Percentiles rank a stretch among this genome's conserved stretches.
These are phyloP conservation scores for Amniataba percoides DNA, from an alignment of 2,797 vertebrate species.

Conservation along the genomic window DNA sequence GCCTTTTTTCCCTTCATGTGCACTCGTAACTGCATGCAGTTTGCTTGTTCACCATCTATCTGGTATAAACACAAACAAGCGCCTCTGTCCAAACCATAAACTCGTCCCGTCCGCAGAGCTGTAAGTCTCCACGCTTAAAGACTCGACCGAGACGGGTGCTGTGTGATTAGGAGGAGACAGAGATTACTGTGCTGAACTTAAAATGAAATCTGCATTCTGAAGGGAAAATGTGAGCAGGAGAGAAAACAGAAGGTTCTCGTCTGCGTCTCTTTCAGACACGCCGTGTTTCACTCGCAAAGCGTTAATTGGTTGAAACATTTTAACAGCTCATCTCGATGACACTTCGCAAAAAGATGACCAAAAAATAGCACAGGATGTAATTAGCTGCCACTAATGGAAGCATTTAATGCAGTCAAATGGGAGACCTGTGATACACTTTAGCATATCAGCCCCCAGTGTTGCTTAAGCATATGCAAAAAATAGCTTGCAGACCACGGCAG, in stretches of 20 bases:
- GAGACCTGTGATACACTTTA: too few species aligned
- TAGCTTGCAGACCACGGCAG: background rate
- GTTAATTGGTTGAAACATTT: background rate
- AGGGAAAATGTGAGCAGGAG: conserved; percentile 10
- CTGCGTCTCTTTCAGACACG: background rate
- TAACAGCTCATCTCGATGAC: background rate
- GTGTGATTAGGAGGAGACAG: conserved; percentile 11
- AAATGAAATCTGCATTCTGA: conserved; percentile 10
- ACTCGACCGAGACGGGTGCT: background rate
- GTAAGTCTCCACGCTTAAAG: background rate
- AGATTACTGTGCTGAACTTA: background rate
- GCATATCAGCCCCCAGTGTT: background rate
- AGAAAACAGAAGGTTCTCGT: background rate
- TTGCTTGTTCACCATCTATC: background rate
- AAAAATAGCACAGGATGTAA: background rate
- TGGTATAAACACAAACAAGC: background rate
- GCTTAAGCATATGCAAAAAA: background rate
- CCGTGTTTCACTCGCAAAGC: background rate
- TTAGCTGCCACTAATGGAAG: background rate
- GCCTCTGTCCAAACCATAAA: conserved; percentile 2
- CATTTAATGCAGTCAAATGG: background rate
- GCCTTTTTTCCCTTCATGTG: background rate
- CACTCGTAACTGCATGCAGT: background rate
- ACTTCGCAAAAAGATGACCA: background rate
- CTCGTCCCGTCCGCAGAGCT: background rate